These are phyloP conservation scores for Actias luna DNA, from an alignment of 2,888 invertebrate species.

Conservation along the genomic window DNA sequence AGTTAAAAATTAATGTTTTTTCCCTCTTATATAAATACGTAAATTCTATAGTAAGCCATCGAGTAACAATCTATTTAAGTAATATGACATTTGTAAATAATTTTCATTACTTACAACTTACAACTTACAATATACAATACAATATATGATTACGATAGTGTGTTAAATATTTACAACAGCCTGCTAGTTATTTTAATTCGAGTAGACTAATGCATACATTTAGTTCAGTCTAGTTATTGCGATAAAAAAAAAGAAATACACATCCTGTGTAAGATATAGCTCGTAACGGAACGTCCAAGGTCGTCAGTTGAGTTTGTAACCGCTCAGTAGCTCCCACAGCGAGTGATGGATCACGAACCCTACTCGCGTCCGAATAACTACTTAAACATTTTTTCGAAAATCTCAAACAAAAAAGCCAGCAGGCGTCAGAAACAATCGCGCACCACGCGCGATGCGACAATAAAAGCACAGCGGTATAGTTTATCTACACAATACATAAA, in stretches of 20 bases:
- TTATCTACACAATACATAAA: conserved; percentile 28
- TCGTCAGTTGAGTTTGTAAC: conserved; percentile 36
- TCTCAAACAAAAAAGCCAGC: conserved; percentile 40
- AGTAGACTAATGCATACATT: too few relatives aligned
- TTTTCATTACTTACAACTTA: too few relatives aligned
- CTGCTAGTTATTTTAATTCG: too few relatives aligned
- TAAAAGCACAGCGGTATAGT: conserved; percentile 44
- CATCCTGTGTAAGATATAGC: conserved; percentile 26
- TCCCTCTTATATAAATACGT: too few relatives aligned
- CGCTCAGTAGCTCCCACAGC: conserved; percentile 68
- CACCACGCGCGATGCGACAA: conserved; percentile 30
- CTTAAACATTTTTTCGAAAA: conserved; percentile 41
- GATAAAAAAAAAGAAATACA: not conserved
- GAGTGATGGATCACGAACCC: conserved; percentile 54
- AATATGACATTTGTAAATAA: not conserved
- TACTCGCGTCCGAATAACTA: conserved; percentile 39
- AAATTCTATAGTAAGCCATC: too few relatives aligned
- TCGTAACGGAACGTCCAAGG: conserved; percentile 38
- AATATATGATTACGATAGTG: too few relatives aligned
- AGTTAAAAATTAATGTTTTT: too few relatives aligned
- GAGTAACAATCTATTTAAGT: too few relatives aligned
- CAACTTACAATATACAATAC: too few relatives aligned
- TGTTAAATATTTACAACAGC: too few relatives aligned
- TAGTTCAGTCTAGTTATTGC: not conserved
- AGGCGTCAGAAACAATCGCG: conserved; percentile 54